phyloP scores from a whole-genome alignment of 1,140 invertebrate species.

The Plutomurus gul region DNA sequence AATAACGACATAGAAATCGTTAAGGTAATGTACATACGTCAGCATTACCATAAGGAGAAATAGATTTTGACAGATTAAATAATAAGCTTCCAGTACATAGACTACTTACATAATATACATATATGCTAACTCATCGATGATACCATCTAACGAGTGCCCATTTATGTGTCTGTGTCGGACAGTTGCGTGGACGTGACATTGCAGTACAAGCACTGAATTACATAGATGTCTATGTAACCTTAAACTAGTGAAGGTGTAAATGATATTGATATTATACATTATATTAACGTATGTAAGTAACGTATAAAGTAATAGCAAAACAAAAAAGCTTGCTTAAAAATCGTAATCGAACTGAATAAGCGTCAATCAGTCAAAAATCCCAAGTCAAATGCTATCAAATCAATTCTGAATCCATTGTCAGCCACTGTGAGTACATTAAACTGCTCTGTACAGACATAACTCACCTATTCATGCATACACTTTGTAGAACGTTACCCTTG shows the following conservation, averaged over 20 bases:
- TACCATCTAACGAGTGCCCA: not conserved
- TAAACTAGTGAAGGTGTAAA: not conserved
- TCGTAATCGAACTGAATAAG: not conserved
- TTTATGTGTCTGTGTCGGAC: not conserved
- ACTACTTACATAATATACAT: not conserved
- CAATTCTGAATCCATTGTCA: not conserved
- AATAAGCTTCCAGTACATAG: not conserved
- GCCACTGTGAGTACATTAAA: not conserved
- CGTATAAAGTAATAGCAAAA: not conserved
- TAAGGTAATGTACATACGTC: slow-evolving; percentile 5
- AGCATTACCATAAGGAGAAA: slow-evolving; percentile 1
- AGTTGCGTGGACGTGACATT: slow-evolving; percentile 16
- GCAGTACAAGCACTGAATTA: not conserved
- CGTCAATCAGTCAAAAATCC: not conserved
- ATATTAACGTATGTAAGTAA: not conserved
- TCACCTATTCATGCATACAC: not conserved
- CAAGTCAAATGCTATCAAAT: slow-evolving; percentile 13
- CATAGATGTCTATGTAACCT: not conserved
- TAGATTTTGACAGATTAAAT: not conserved
- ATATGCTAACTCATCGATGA: not conserved
- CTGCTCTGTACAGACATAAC: not conserved
- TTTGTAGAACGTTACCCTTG: not conserved
- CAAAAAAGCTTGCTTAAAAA: slow-evolving; percentile 21
- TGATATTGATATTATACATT: not conserved
- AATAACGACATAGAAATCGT: not conserved